Evolutionary conservation across 2,888 invertebrate species (phyloP), one percentile per base, ranked within the genome.

Genomic region (Hartigia nigra): DNA sequence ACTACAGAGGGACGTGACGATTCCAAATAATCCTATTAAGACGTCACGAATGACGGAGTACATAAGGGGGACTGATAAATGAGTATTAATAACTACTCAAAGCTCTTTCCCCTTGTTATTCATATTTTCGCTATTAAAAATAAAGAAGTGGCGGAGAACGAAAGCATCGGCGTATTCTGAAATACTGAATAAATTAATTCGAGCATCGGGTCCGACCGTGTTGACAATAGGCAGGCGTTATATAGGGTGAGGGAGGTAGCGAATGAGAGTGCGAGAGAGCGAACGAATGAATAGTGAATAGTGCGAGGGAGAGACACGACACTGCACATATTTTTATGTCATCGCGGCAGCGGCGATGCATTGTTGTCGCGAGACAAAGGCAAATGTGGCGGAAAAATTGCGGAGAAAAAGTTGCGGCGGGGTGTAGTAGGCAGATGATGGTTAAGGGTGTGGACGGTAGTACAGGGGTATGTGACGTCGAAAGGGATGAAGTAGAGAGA

Each of bases 351-450:
- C 86, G 86, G 86, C 87, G 88, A 87, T 87, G 89, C 90, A 90
- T 91, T 84, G 93, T 93, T 82, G 92, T 93, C 84, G 93, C 90
- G 83, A 94, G 91, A 85, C 90, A 90, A 85, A 93, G 87, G 88
- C 91, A 91, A 88, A 91, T 91, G 87, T 88, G 87, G 87, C 90
- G 88, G 88, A 90, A 89, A 89, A 90, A 89, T 88, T 90, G 90
- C 86, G 85, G 86, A 88, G 88, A 86, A 89, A 89, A 88, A 86
- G 89, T 85, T 84, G 86, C 70, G 37, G 14, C 3, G 39, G 69
- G 76, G 34, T 70, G 69, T 3, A 11, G 72, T 32, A 37, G 32
- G 39, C 35, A 74, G 74, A 72, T 75, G 76, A 69, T 34, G 79
- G 75, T 1, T 34, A 34, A 34, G 34, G 34, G 34, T 34, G 34